These are phyloP conservation scores for Drosophila burlai DNA, from an alignment of 1,140 invertebrate species.

Conservation along the genomic window DNA sequence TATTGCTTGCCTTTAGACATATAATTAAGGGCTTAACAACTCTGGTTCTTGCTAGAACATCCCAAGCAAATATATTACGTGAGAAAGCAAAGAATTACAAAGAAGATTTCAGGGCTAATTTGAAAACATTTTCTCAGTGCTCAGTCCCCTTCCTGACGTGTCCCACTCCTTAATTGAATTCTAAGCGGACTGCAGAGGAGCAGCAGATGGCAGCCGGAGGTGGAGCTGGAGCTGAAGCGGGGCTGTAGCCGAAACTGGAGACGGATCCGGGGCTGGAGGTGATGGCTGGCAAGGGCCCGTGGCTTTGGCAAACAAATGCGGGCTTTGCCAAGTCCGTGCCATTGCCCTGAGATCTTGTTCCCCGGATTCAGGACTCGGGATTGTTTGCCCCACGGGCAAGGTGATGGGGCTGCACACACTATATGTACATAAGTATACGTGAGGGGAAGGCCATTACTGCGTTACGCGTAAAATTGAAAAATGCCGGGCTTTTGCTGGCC, in stretches of 20 bases:
- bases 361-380: slow-evolving; percentile 27
- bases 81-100: not conserved
- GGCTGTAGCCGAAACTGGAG: slow-evolving; percentile 13
- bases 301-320: slow-evolving; percentile 67
- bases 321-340: slow-evolving; percentile 51
- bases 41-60: not conserved
- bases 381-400: slow-evolving; percentile 41
- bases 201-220: slow-evolving; percentile 24
- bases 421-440: not conserved
- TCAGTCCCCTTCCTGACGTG: no score
- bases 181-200: slow-evolving; percentile 52
- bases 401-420: slow-evolving; percentile 4
- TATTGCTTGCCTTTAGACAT: not conserved
- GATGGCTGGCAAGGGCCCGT: slow-evolving; percentile 43
- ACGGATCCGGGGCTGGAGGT: slow-evolving; percentile 22
- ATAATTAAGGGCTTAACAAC: not conserved
- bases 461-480: slow-evolving; percentile 65
- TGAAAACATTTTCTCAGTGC: slow-evolving; percentile 25
- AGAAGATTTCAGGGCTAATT: not conserved
- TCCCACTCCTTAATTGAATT: slow-evolving; percentile 63
- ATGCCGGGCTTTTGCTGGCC: slow-evolving; percentile 43
- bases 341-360: slow-evolving; percentile 50
- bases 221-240: slow-evolving; percentile 7
- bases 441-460: slow-evolving; percentile 11
- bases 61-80: not conserved